Evolutionary conservation across 2,888 invertebrate genomes (phyloP).

Genomic region (Drosophila atripex): DNA sequence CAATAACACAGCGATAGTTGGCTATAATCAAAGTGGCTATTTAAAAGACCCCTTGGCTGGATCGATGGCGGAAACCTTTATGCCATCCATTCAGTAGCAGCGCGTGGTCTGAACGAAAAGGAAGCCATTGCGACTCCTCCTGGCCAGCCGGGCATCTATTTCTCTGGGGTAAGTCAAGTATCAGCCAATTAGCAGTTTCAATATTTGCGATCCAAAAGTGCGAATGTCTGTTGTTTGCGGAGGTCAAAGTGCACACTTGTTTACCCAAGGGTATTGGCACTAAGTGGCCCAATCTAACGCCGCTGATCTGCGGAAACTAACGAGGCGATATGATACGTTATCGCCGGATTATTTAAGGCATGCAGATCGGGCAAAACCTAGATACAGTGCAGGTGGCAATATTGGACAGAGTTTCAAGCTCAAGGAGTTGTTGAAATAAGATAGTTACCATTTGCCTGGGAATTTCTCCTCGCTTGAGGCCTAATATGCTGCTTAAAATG

Average conservation of each 20-base stretch:
- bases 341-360: conserved; percentile 49
- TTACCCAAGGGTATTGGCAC: conserved; percentile 13
- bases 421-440: background rate
- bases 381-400: conserved; percentile 14
- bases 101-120: conserved; percentile 28
- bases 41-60: conserved; percentile 64
- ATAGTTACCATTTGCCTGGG: background rate
- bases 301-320: conserved; percentile 44
- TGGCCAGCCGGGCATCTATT: background rate
- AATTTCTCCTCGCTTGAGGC: background rate
- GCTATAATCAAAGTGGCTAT: conserved; percentile 50
- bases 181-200: background rate
- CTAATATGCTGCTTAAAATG: background rate
- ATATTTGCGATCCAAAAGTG: background rate
- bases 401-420: background rate
- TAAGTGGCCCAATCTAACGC: conserved; percentile 25
- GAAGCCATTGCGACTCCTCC: conserved; percentile 18
- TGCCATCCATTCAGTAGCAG: conserved; percentile 46
- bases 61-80: conserved; percentile 23
- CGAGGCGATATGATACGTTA: conserved; percentile 58
- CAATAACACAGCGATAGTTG: conserved; percentile 28
- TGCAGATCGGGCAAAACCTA: conserved; percentile 24
- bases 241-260: conserved; percentile 31
- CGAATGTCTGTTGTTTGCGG: conserved; percentile 12
- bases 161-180: conserved; percentile 16